Evolutionary conservation across 2,797 vertebrate genomes (phyloP).

Genomic region (Lophotriccus pileatus): DNA sequence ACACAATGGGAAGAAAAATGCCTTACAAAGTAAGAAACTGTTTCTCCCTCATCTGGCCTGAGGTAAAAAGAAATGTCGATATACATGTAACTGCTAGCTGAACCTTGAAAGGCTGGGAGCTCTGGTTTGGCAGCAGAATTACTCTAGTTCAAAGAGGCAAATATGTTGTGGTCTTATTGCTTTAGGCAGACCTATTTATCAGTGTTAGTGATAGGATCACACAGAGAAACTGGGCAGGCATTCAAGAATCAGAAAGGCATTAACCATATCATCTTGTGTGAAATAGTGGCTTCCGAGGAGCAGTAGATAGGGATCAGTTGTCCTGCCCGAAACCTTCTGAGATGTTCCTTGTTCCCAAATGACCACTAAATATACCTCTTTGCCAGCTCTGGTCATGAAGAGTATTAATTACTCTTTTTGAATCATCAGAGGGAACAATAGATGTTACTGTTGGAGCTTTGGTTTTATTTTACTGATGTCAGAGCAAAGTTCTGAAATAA

Average conservation of each 20-base stretch:
- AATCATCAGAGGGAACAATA: background rate
- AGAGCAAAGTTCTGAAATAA: background rate
- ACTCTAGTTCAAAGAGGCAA: constrained; percentile 30
- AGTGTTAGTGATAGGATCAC: background rate
- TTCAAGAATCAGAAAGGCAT: constrained; percentile 10
- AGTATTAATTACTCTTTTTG: background rate
- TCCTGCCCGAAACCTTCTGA: background rate
- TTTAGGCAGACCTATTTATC: constrained; percentile 51
- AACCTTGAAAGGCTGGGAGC: constrained; percentile 38
- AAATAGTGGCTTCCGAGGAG: background rate
- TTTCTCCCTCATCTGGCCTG: constrained; percentile 5
- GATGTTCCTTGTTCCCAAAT: background rate
- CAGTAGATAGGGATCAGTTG: background rate
- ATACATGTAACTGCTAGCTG: constrained; percentile 23
- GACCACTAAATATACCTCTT: background rate
- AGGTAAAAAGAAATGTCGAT: constrained; percentile 49
- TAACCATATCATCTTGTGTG: background rate
- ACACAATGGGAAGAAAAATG: background rate
- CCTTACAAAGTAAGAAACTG: background rate
- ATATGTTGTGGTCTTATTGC: constrained; percentile 28
- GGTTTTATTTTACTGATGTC: background rate
- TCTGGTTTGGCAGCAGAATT: constrained; percentile 39
- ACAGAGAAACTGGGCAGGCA: background rate
- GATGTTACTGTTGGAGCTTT: background rate
- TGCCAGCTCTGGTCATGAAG: background rate